Evolutionary conservation across 1,140 invertebrate genomes (phyloP).

Genomic region (Monochamus saltuarius): DNA sequence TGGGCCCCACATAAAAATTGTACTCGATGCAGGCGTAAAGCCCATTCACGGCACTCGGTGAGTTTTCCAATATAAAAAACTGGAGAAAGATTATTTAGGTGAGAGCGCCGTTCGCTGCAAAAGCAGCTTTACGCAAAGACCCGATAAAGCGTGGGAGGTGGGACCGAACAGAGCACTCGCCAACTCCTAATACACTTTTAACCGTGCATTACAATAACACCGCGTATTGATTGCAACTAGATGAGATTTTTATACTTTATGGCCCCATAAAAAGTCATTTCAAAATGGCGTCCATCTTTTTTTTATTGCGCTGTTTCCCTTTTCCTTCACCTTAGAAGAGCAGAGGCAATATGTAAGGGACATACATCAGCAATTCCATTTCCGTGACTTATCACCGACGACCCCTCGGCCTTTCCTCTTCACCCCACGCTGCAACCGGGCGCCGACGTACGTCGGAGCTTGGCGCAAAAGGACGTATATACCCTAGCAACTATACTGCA

Average conservation of each 20-base stretch:
- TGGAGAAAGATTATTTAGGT: conserved; percentile 36
- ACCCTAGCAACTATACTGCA: conserved; percentile 48
- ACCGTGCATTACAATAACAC: conserved; percentile 35
- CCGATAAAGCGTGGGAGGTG: conserved; percentile 22
- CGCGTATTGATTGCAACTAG: conserved; percentile 33
- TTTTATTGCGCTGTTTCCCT: conserved; percentile 35
- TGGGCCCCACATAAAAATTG: conserved; percentile 19
- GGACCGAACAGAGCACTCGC: conserved; percentile 7
- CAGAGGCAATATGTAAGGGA: conserved; percentile 31
- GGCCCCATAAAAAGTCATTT: conserved; percentile 32
- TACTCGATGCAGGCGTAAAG: conserved; percentile 28
- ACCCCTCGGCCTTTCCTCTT: not conserved
- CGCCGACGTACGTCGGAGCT: conserved; percentile 23
- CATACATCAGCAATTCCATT: conserved; percentile 33
- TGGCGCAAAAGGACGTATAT: conserved; percentile 29
- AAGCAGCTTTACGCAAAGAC: conserved; percentile 22
- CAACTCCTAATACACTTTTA: conserved; percentile 36
- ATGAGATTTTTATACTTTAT: conserved; percentile 41
- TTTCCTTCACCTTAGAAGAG: conserved; percentile 23
- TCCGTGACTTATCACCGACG: not conserved
- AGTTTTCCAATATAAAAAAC: conserved; percentile 29
- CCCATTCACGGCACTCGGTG: conserved; percentile 32
- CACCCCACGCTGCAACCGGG: not conserved
- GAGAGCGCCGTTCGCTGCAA: conserved; percentile 4
- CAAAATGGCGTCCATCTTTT: conserved; percentile 38